Evolutionary conservation across 2,888 invertebrate species (phyloP).

Genomic region (Notocelia uddmanniana): DNA sequence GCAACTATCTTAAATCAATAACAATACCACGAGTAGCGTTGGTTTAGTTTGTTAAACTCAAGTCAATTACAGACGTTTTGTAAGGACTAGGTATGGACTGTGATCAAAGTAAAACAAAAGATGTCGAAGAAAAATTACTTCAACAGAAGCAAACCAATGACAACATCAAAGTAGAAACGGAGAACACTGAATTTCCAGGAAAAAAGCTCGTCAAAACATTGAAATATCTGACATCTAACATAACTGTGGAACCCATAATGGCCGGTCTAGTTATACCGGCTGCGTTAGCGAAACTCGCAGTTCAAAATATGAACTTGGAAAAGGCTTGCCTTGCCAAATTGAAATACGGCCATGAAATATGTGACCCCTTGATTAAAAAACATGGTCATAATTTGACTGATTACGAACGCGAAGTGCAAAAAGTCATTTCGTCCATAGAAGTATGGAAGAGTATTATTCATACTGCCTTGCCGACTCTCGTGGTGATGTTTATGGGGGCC

Average conservation of each 20-base stretch:
- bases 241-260: constrained; percentile 88
- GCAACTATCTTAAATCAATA: constrained; percentile 15
- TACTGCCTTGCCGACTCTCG: constrained; percentile 88
- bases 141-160: not conserved
- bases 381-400: constrained; percentile 14
- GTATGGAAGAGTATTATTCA: constrained; percentile 91
- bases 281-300: constrained; percentile 86
- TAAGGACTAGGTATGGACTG: not conserved
- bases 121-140: constrained; percentile 16
- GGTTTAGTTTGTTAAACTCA: not conserved
- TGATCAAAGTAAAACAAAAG: not conserved
- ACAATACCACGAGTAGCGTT: not conserved
- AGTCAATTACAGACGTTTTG: not conserved
- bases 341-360: constrained; percentile 86
- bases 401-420: constrained; percentile 82
- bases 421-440: constrained; percentile 88
- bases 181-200: not conserved
- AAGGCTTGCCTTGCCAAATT: constrained; percentile 91
- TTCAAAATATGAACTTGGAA: constrained; percentile 90
- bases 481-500: constrained; percentile 90
- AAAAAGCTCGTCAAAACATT: constrained; percentile 27
- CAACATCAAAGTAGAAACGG: not conserved
- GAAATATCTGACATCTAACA: constrained; percentile 59
- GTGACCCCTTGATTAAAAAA: constrained; percentile 86
- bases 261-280: constrained; percentile 84